A percentile compares a stretch with the other conserved stretches of the same genome.
phyloP scores from a whole-genome alignment of 2,888 invertebrate species.

The Sicus ferrugineus region DNA sequence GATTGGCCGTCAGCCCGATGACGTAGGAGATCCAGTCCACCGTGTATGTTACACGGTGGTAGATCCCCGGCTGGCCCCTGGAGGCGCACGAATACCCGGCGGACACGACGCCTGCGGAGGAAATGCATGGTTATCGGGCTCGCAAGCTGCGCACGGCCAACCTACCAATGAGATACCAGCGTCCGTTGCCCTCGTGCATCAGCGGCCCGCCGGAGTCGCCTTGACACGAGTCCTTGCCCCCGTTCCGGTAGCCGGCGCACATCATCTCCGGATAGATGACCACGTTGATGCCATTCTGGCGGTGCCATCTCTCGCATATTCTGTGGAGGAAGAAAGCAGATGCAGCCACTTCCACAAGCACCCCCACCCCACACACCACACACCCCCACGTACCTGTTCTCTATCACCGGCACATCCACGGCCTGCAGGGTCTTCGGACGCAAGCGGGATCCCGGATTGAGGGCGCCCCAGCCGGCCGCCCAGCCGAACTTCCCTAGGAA shows the following conservation, averaged over 20 bases:
- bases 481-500: constrained; percentile 91
- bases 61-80: constrained; percentile 91
- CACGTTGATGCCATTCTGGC: constrained; percentile 69
- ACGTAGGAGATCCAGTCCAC: constrained; percentile 89
- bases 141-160: not conserved
- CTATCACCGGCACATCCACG: constrained; percentile 92
- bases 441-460: constrained; percentile 82
- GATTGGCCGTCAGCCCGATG: constrained; percentile 61
- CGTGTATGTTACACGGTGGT: constrained; percentile 91
- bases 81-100: constrained; percentile 95
- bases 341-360: too few relatives aligned
- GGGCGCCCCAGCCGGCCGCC: constrained; percentile 93
- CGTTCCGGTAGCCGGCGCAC: constrained; percentile 90
- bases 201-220: constrained; percentile 81
- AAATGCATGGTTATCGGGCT: not conserved
- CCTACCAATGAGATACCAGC: constrained; percentile 79
- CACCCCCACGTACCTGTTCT: constrained; percentile 70
- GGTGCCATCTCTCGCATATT: constrained; percentile 73
- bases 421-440: constrained; percentile 90
- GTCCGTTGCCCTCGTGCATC: constrained; percentile 85
- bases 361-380: too few relatives aligned
- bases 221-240: constrained; percentile 75
- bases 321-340: constrained; percentile 45
- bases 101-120: constrained; percentile 77
- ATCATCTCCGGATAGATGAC: constrained; percentile 96